Evolutionary conservation across 2,113 vertebrate species (phyloP), one percentile per base, ranked within the genome.

Genomic region (Promerops cafer): DNA sequence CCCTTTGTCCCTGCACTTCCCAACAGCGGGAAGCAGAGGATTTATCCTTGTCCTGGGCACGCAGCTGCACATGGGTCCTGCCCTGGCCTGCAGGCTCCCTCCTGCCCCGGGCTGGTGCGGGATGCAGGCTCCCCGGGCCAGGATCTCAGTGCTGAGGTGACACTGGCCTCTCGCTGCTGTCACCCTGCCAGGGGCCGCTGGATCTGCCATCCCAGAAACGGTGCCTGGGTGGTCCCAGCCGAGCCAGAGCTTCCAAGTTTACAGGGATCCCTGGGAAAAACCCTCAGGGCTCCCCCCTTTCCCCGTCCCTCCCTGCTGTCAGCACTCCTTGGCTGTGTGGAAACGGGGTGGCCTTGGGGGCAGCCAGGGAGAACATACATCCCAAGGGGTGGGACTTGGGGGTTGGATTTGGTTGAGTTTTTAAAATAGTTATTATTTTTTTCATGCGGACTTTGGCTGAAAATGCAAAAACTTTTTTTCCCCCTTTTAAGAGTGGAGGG

Each of bases 1-100:
- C 28, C 11, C 26, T 33, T n/a, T n/a, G 42, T 59, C 42, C 0
- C 31, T 31, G 12, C 0, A 1, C 39, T 75, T 61, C 21, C 2
- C 26, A 59, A 20, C 3, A 66, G 52, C 39, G 35, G 30, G 42
- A 53, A 79, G 15, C 4, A 47, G 82, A 49, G 64, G 47, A 42
- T 66, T 26, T 76, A 10, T 44, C 35, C 9, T 21, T 39, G 52
- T 17, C 39, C 33, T 35, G 52, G 10, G 37, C 11, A 0, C 10
- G 27, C 22, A 39, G 40, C n/a, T 78, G 35, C 30, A 5, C 8
- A 3, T 10, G 45, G 59, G 27, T 68, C 14, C n/a, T 18, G 9
- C 6, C 1, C 39, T 63, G 56, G 63, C 42, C 39, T 16, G 0
- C 0, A 1, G 33, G 33, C 35, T 88, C 28, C 66, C 26, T 68